Evolutionary conservation across 2,888 invertebrate genomes (phyloP).

Genomic region (Lithodes maja): DNA sequence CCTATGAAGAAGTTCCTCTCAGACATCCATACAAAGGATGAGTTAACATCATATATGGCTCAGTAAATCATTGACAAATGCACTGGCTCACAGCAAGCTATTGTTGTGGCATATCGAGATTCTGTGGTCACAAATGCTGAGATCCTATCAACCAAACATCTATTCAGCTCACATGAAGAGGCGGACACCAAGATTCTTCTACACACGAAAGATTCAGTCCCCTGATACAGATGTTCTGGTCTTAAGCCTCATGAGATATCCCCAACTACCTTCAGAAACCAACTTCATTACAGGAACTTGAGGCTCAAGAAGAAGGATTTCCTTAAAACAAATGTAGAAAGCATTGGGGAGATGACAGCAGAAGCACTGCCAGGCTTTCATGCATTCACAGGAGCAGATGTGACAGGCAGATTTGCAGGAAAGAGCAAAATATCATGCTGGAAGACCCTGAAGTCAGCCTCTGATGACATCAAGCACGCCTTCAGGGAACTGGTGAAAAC

Average conservation of each 20-base stretch:
- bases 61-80: background rate
- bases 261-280: background rate
- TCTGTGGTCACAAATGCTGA: no score
- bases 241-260: background rate
- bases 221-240: background rate
- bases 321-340: background rate
- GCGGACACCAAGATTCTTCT: constrained; percentile 3
- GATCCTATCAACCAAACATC: background rate
- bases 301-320: background rate
- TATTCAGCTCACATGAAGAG: constrained; percentile 9
- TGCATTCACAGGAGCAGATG: background rate
- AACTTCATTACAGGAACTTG: background rate
- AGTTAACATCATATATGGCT: constrained; percentile 7
- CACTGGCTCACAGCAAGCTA: no score
- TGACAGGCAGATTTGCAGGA: no score
- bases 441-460: background rate
- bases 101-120: no score
- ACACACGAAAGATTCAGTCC: constrained; percentile 3
- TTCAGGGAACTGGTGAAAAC: no score
- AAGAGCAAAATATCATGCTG: background rate
- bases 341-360: background rate
- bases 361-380: constrained; percentile 8
- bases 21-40: background rate
- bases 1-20: background rate
- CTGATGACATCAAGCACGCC: background rate